Conservation (phyloP, 1,140 invertebrate species). For the Periplaneta americana region DNA sequence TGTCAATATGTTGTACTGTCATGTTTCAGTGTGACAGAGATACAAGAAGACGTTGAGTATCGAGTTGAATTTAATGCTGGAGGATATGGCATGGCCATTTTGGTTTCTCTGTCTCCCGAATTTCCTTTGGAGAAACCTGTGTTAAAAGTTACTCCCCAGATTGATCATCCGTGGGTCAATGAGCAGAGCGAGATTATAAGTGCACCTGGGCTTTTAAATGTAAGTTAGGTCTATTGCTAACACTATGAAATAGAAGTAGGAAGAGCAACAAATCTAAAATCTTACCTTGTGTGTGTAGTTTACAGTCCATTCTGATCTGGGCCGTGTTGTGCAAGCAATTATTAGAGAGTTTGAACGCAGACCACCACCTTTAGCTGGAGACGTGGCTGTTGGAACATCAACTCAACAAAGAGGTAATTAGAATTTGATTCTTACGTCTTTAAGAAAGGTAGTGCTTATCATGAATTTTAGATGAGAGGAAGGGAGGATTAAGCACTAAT, state of each 20-base stretch:
- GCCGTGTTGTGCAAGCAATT: slow-evolving; percentile 69
- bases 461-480: not conserved
- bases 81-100: slow-evolving; percentile 53
- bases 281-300: slow-evolving; percentile 47
- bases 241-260: too few species aligned
- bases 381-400: not conserved
- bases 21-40: slow-evolving; percentile 60
- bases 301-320: slow-evolving; percentile 68
- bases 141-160: slow-evolving; percentile 55
- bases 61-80: slow-evolving; percentile 59
- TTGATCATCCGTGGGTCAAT: slow-evolving; percentile 63
- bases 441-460: not conserved
- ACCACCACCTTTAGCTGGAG: slow-evolving; percentile 36
- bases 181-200: slow-evolving; percentile 55
- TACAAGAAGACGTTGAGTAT: slow-evolving; percentile 62
- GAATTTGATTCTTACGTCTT: not conserved
- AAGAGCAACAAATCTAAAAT: too few species aligned
- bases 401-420: not conserved
- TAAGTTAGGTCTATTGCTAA: slow-evolving; percentile 38
- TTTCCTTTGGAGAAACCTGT: slow-evolving; percentile 70
- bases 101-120: slow-evolving; percentile 54
- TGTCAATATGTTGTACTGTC: too few species aligned
- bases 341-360: slow-evolving; percentile 68
- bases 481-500: too few species aligned
- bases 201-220: slow-evolving; percentile 66